Evolutionary conservation across 2,888 invertebrate species (phyloP).

Genomic region (Stomorhina lunata): DNA sequence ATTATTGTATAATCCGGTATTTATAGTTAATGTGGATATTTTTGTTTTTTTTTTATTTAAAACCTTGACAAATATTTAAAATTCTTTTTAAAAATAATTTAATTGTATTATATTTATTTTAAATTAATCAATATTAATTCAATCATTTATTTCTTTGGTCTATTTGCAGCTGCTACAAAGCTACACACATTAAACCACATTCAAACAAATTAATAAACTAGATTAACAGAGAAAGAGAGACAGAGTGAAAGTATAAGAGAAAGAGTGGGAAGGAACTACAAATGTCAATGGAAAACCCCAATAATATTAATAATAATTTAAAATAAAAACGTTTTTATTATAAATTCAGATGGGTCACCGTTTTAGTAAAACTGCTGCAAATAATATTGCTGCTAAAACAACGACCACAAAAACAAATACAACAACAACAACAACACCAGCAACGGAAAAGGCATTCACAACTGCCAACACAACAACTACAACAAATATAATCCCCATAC

Average conservation of each 20-base stretch:
- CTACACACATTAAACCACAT: no score
- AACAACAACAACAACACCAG: constrained; percentile 50
- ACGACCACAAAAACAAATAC: constrained; percentile 56
- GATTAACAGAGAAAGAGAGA: neutral
- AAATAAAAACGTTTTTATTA: neutral
- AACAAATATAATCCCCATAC: constrained; percentile 57
- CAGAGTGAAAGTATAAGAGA: neutral
- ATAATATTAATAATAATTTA: neutral
- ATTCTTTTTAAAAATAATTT: neutral
- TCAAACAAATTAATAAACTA: neutral
- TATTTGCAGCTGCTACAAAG: constrained; percentile 33
- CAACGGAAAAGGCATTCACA: no score
- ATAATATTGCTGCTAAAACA: constrained; percentile 64
- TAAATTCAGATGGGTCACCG: constrained; percentile 78
- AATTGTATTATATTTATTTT: neutral
- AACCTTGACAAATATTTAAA: neutral
- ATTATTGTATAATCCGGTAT: no score
- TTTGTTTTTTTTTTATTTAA: no score
- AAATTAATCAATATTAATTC: neutral
- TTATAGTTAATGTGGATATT: no score
- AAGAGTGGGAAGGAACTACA: neutral
- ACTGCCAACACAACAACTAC: constrained; percentile 28
- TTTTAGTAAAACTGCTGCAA: constrained; percentile 75
- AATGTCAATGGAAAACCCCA: constrained; percentile 41
- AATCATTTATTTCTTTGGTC: neutral